These are phyloP conservation scores for Aspidapion aeneum DNA, from an alignment of 2,888 invertebrate genomes.

Conservation along the genomic window DNA sequence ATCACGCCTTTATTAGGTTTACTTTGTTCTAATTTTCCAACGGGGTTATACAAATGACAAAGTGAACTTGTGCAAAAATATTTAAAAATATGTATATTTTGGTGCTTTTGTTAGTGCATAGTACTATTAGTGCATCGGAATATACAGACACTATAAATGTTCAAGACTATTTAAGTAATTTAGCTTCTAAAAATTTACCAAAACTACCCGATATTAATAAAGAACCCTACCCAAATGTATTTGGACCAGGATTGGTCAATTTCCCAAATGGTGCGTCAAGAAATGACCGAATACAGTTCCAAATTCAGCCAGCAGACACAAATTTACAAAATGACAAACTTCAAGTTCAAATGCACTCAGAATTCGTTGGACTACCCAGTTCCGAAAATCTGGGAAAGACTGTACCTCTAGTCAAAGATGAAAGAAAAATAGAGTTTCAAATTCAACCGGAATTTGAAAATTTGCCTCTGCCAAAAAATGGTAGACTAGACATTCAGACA, in stretches of 20 bases:
- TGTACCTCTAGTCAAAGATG: not conserved
- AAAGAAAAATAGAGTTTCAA: too few species aligned
- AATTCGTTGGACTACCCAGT: not conserved
- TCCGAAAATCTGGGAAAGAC: not conserved
- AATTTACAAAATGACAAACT: not conserved
- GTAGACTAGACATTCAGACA: too few species aligned
- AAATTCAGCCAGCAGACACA: not conserved
- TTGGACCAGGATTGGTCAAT: not conserved
- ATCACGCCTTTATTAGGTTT: too few species aligned
- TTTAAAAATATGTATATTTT: not conserved
- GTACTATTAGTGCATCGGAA: not conserved
- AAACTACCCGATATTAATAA: not conserved
- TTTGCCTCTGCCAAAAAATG: too few species aligned
- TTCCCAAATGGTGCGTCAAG: not conserved
- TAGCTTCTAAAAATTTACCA: not conserved
- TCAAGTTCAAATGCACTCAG: not conserved
- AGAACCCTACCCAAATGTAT: not conserved
- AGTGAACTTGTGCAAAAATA: too few species aligned
- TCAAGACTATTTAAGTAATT: not conserved
- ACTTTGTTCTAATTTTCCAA: too few species aligned
- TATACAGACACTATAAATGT: not conserved
- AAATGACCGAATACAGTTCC: not conserved
- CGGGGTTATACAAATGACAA: too few species aligned
- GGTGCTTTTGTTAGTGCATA: not conserved
- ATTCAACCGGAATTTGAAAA: too few species aligned